phyloP scores from a whole-genome alignment of 1,140 invertebrate genomes.

The Spodoptera frugiperda region DNA sequence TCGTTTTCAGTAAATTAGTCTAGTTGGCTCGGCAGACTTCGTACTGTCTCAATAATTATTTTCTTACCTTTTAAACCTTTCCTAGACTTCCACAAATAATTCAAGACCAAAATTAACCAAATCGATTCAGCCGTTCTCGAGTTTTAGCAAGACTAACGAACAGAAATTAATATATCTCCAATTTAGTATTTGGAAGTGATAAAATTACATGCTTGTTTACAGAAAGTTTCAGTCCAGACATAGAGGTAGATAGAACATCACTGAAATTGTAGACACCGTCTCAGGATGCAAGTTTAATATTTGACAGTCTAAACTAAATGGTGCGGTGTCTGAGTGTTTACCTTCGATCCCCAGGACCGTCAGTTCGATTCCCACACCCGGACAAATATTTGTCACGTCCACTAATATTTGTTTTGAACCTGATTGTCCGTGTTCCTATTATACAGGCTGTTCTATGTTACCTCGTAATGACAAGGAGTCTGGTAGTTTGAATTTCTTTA shows the following conservation, averaged over 20 bases:
- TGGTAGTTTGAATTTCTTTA: conserved; percentile 1
- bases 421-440: conserved; percentile 7
- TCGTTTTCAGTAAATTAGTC: not conserved
- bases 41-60: too few species aligned
- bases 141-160: too few species aligned
- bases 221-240: too few species aligned
- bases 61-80: too few species aligned
- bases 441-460: not conserved
- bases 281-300: not conserved
- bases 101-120: too few species aligned
- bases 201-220: too few species aligned
- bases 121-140: too few species aligned
- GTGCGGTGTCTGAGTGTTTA: conserved; percentile 10
- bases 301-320: conserved; percentile 3
- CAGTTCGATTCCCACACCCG: conserved; percentile 24
- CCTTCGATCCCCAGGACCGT: not conserved
- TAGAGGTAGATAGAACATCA: too few species aligned
- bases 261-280: too few species aligned
- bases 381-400: conserved; percentile 3
- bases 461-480: not conserved
- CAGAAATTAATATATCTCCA: too few species aligned
- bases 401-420: conserved; percentile 28
- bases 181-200: not conserved
- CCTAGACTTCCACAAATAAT: too few species aligned
- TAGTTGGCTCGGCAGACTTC: too few species aligned